Conservation (phyloP, 2,113 vertebrate genomes). For the Dendrocopos noguchii region DNA sequence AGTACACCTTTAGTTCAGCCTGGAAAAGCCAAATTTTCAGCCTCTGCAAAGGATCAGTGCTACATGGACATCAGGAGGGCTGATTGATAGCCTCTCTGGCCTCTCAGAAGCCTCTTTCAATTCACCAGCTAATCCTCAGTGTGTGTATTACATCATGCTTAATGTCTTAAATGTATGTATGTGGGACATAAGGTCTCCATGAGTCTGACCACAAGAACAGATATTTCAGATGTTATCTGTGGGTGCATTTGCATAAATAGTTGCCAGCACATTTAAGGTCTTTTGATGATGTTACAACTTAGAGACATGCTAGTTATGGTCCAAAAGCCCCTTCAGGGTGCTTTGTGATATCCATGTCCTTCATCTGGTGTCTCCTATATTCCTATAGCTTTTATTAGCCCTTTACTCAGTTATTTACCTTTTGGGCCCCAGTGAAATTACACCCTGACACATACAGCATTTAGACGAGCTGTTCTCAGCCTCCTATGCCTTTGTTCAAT, state of each 20-base stretch:
- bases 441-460: background rate
- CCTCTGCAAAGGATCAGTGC: background rate
- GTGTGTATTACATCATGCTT: background rate
- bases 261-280: background rate
- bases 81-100: background rate
- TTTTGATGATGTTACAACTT: background rate
- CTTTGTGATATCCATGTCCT: background rate
- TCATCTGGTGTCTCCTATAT: background rate
- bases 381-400: background rate
- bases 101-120: background rate
- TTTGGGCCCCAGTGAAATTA: background rate
- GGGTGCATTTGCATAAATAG: background rate
- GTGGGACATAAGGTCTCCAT: background rate
- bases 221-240: background rate
- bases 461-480: background rate
- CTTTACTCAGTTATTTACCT: background rate
- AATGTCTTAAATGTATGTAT: background rate
- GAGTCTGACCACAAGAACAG: background rate
- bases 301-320: background rate
- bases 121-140: background rate
- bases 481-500: fast-evolving
- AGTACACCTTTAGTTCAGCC: background rate
- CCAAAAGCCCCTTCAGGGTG: background rate
- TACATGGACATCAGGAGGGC: background rate
- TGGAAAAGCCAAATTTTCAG: background rate